Base-by-base conservation (phyloP, 2,113 vertebrate genomes). In the Cyprinodon variegatus region DNA sequence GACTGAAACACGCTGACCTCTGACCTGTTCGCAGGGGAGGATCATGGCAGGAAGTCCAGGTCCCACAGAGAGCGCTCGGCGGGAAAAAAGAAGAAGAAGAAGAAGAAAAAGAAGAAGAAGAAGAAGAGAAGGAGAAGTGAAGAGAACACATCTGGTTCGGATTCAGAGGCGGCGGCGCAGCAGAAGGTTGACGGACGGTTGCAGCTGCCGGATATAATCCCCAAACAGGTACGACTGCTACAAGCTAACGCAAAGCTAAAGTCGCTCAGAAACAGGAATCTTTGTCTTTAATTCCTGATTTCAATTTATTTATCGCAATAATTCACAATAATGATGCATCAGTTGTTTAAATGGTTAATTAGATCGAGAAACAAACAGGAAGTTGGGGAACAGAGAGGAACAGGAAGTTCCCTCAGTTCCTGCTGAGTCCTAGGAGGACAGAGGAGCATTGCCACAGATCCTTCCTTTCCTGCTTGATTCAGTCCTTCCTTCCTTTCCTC, bases 181-280 rank as follows among this genome's bases (percentile, higher is more conserved):
- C 79, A 77, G 1, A 77, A 68, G 36, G 79, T 82, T 7, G 81
- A 59, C 48, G 70, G 67, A 77, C 69, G 75, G 53, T 89, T 83
- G 48, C 90, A 94, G 48, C 82, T 94, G 41, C 93, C 94, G 8
- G 94, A 95, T 62, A 94, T 95, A 62, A 90, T 94, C 81, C 91
- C 93, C 2, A 94, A 94, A 77, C 89, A 88, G 88, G 88, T 90
- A 70, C 61, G n/a, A 66, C 4, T 9, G 29, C 9, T 57, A 20
- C 50, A 53, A 15, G 50, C 4, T n/a, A 9, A 13, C 2, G 29
- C 29, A 29, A 29, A 29, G 29, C 29, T 29, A 29, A 29, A 29
- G 29, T 29, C 29, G 29, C 29, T 29, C 29, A 29, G 29, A 29
- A 29, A 29, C 29, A 29, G 1, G 29, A 29, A 29, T 29, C 29